A percentile compares a stretch with the other conserved stretches of the same genome.
These are phyloP conservation scores for Oscheius myriophilus DNA, from an alignment of 2,888 invertebrate species.

Conservation along the genomic window DNA sequence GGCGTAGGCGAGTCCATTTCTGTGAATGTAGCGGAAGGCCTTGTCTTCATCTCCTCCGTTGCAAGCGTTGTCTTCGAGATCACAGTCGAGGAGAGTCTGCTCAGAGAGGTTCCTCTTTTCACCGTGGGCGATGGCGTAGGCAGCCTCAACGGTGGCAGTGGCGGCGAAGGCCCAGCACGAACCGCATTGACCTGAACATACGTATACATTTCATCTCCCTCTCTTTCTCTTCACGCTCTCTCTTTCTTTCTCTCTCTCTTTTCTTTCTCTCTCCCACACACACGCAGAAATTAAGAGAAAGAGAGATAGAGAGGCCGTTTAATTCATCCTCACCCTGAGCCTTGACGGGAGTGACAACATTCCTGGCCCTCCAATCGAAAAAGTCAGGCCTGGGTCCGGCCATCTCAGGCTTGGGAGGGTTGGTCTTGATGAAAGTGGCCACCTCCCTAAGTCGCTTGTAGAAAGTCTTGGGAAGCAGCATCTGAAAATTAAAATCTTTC, in stretches of 20 bases:
- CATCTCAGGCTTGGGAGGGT: slow-evolving; percentile 39
- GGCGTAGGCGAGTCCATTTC: slow-evolving; percentile 82
- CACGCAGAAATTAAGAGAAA: neutral
- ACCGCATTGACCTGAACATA: slow-evolving; percentile 59
- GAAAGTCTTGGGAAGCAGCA: slow-evolving; percentile 58
- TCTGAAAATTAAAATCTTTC: slow-evolving; percentile 32
- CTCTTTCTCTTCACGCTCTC: neutral
- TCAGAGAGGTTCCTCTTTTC: slow-evolving; percentile 57
- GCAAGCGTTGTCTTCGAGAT: slow-evolving; percentile 72
- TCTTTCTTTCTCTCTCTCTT: neutral
- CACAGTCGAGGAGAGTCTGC: slow-evolving; percentile 68
- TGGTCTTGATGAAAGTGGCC: slow-evolving; percentile 56
- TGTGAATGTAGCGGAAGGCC: slow-evolving; percentile 72
- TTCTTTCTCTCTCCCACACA: neutral
- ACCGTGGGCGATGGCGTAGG: slow-evolving; percentile 63
- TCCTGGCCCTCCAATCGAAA: slow-evolving; percentile 68
- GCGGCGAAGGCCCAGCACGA: slow-evolving; percentile 70
- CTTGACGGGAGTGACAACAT: slow-evolving; percentile 69
- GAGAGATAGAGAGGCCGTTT: neutral
- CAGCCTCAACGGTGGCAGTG: slow-evolving; percentile 68
- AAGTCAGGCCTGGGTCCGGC: slow-evolving; percentile 50
- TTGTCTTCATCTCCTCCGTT: slow-evolving; percentile 73
- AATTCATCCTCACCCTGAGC: slow-evolving; percentile 55
- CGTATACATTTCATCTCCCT: neutral
- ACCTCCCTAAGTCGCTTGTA: slow-evolving; percentile 57